Evolutionary conservation across 2,888 invertebrate genomes (phyloP).

Genomic region (Linnaemya tessellans): DNA sequence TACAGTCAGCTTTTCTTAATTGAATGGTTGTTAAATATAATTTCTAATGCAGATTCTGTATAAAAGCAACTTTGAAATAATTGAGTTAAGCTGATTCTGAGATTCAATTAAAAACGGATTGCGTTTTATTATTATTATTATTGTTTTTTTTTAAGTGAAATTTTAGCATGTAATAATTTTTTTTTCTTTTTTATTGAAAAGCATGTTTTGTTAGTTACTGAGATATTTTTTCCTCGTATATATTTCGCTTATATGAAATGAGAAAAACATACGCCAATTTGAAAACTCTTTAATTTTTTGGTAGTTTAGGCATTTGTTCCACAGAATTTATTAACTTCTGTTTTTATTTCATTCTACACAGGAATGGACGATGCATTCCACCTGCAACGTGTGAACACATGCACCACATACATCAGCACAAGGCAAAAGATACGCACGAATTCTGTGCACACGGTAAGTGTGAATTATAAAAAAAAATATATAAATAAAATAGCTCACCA

Average conservation of each 20-base stretch:
- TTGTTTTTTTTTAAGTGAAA: too few relatives aligned
- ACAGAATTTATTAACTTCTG: slow-evolving; percentile 13
- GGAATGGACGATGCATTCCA: slow-evolving; percentile 84
- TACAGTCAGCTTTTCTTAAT: too few relatives aligned
- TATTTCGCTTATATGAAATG: slow-evolving; percentile 5
- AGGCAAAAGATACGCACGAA: slow-evolving; percentile 83
- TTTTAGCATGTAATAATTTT: too few relatives aligned
- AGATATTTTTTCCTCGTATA: background rate
- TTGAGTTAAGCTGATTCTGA: too few relatives aligned
- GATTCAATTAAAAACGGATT: too few relatives aligned
- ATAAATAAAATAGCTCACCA: too few relatives aligned
- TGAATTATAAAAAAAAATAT: too few relatives aligned
- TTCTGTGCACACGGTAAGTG: slow-evolving; percentile 81
- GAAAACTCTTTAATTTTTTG: slow-evolving; percentile 16
- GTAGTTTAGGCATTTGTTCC: slow-evolving; percentile 9
- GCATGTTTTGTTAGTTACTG: background rate
- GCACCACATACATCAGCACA: slow-evolving; percentile 86
- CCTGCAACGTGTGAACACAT: slow-evolving; percentile 86
- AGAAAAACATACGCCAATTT: slow-evolving; percentile 55
- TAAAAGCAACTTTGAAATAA: too few relatives aligned
- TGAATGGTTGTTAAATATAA: too few relatives aligned
- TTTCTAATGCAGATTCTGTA: too few relatives aligned
- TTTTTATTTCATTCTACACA: slow-evolving; percentile 68
- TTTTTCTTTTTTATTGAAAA: too few relatives aligned
- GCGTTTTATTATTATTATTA: too few relatives aligned